phyloP scores from a whole-genome alignment of 92 coral and sea anemone species.

The Parazoanthus swiftii region DNA sequence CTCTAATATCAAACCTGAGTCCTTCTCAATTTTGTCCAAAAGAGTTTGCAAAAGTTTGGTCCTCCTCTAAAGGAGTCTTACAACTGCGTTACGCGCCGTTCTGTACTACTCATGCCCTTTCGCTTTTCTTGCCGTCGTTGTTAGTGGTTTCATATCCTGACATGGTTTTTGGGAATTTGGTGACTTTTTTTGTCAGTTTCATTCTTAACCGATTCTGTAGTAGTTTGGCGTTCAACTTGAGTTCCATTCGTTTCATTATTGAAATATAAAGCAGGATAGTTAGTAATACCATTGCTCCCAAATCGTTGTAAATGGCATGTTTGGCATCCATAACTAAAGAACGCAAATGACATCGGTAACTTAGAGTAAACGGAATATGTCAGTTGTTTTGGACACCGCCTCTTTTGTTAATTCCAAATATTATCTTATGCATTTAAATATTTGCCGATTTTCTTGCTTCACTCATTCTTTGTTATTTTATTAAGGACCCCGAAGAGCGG shows the following conservation, averaged over 20 bases:
- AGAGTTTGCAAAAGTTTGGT: no score
- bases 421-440: neutral
- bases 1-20: neutral
- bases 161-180: neutral
- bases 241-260: neutral
- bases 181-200: neutral
- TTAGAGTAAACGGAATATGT: no score
- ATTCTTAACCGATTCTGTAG: no score
- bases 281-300: no score
- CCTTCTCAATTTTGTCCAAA: neutral
- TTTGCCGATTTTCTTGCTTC: neutral
- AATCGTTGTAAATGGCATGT: no score
- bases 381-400: no score
- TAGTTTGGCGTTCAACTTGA: no score
- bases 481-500: slow-evolving; percentile 86
- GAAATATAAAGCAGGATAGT: neutral
- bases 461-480: neutral
- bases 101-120: no score
- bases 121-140: neutral
- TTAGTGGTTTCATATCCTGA: neutral
- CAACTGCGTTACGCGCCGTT: neutral
- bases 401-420: no score
- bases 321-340: no score
- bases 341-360: no score
- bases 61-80: neutral